Evolutionary conservation across 2,797 vertebrate species (phyloP), one percentile per base, ranked within the genome.

Genomic region (Catostomus latipinnis): DNA sequence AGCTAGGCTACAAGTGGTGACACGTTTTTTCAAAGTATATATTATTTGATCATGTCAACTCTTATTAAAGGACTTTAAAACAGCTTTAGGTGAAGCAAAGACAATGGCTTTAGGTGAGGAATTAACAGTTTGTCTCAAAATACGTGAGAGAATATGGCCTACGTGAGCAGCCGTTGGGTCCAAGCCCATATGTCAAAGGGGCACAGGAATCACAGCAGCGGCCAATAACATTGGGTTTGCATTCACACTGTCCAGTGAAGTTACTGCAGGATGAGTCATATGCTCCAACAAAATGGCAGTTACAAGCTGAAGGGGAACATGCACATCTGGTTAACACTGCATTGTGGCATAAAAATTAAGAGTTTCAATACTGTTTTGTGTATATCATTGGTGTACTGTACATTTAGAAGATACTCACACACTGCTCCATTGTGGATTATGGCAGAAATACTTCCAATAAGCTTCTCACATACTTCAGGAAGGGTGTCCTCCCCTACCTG

Each of bases 171-270:
- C 96, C 96, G 0, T 89, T 89, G 6, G 90, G 89, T 71, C 94
- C 94, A 0, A 97, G 94, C 71, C 93, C 91, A 0, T 94, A 97
- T 0, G 93, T 95, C 84, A 94, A 88, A 0, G 91, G 89, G 22
- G 93, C 92, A 68, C 96, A 98, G 43, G 89, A 88, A 76, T 97
- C 92, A 71, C 96, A 97, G 90, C 95, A 95, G 62, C 91, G 92
- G 7, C 96, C 95, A 45, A 93, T 87, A 0, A 97, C 94, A 0
- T 93, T 93, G 52, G 91, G 88, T 87, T 96, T 96, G 88, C 96
- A 96, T 13, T 92, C 89, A 87, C 96, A 97, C 75, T 92, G 85
- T 0, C 96, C 96, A 0, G 94, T 95, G 62, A 95, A 87, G 69
- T 88, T 93, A 85, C 90, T 93, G 80, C 97, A 98, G 77, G 13